Base-by-base conservation (phyloP, 1,140 invertebrate genomes). In the Centruroides vittatus region DNA sequence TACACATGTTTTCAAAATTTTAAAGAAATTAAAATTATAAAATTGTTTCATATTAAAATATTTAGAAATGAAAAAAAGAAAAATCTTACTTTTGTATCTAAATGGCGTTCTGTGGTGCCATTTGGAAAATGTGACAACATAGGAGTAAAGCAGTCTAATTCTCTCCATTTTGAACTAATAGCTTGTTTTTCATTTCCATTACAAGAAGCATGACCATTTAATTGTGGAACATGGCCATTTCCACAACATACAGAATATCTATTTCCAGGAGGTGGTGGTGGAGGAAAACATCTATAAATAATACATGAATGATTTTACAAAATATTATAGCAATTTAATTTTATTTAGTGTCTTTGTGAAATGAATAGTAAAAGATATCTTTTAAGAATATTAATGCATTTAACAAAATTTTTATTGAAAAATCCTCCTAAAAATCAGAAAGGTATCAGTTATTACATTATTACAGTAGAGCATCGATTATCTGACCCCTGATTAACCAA, bases 31-130 rank as follows among this genome's bases (percentile, higher is more conserved):
- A 23, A 23, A 23, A 23, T 23, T 23, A 23, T 23, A 23, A 23
- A 23, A 23, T 23, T 23, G 23, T 23, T 23, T 23, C 2, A 23
- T 23, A 23, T 23, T 23, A 23, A 23, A 23, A 23, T 23, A 23
- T 58, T 0, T 12, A 3, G 1, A 0, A 4, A 23, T 12, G 3
- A 36, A 1, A 46, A 3, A 46, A 52, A 59, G 46, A 23, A 46
- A 50, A 60, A 12, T 53, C 62, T 60, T 67, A 76, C 76, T 69
- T 78, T 78, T 7, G 75, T 76, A 66, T 78, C 76, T 5, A 78
- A 62, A 67, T 76, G 71, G 5, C 63, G 57, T 34, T 67, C 65
- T 36, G 63, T 65, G 3, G 67, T 63, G 4, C 71, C 66, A 49
- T 64, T 64, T 10, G 71, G 70, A 49, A 72, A 69, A 47, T 65